phyloP scores from a whole-genome alignment of 2,113 vertebrate species.

The Gallinago jamesoni region DNA sequence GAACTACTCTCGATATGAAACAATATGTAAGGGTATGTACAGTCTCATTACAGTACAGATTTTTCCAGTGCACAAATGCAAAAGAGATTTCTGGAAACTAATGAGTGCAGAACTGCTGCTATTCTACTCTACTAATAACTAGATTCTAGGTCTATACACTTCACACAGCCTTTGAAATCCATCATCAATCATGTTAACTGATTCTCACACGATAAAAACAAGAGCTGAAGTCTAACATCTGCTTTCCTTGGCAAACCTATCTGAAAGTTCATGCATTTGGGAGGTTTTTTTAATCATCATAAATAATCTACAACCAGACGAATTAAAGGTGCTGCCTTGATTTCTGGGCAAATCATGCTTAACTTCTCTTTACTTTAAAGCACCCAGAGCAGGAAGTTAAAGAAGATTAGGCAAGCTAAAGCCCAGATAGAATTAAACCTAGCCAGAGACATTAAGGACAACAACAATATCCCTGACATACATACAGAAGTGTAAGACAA shows the following conservation, averaged over 20 bases:
- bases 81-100: neutral
- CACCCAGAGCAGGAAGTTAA: neutral
- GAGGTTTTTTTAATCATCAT: neutral
- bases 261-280: neutral
- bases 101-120: neutral
- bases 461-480: too few relatives aligned
- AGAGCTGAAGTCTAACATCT: slow-evolving; percentile 17
- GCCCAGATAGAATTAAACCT: too few relatives aligned
- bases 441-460: too few relatives aligned
- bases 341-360: neutral
- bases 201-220: neutral
- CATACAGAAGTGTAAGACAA: too few relatives aligned
- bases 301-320: neutral
- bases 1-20: neutral
- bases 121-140: neutral
- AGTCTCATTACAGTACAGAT: neutral
- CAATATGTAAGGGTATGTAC: neutral
- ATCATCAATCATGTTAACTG: neutral
- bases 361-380: neutral
- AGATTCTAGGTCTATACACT: neutral
- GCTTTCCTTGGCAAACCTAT: slow-evolving; percentile 17
- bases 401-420: neutral
- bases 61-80: neutral
- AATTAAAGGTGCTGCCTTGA: neutral
- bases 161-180: neutral